A percentile compares a stretch with the other conserved stretches of the same genome.
These are phyloP conservation scores for Gnathonemus echidnorhynchus DNA, from an alignment of 2,113 vertebrate species.

Conservation along the genomic window DNA sequence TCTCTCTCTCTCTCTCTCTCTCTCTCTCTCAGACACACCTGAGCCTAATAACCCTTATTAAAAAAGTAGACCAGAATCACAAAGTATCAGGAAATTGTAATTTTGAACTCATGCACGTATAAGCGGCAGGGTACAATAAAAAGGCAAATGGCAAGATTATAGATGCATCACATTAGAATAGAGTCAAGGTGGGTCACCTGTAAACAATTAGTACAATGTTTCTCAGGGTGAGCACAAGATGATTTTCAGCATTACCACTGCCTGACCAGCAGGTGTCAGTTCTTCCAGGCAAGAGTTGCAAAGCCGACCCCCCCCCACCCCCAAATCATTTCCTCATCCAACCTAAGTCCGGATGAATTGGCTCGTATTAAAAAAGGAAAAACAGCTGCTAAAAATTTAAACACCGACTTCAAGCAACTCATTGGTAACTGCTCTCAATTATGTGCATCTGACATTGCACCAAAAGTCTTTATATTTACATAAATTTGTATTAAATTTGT, in stretches of 20 bases:
- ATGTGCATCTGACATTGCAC: neutral
- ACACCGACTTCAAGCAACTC: neutral
- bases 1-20: neutral
- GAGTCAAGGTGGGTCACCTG: neutral
- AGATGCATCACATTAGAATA: neutral
- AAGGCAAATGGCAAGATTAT: neutral
- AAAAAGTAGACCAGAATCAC: neutral
- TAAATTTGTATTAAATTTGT: neutral
- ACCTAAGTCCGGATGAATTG: neutral
- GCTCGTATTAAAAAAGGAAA: neutral
- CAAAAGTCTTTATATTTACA: neutral
- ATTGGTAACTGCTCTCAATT: neutral
- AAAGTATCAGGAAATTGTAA: neutral
- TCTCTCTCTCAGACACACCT: neutral
- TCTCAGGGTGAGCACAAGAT: neutral
- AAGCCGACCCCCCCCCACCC: neutral
- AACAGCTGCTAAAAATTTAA: neutral
- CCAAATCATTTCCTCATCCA: neutral
- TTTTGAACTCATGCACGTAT: neutral
- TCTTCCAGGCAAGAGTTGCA: neutral
- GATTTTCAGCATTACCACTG: neutral
- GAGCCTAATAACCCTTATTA: neutral
- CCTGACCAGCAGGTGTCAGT: slow-evolving; percentile 9
- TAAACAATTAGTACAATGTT: neutral
- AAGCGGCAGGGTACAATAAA: neutral